Evolutionary conservation across 1,140 invertebrate species (phyloP), one percentile per base, ranked within the genome.

Genomic region (Lepeophtheirus salmonis): DNA sequence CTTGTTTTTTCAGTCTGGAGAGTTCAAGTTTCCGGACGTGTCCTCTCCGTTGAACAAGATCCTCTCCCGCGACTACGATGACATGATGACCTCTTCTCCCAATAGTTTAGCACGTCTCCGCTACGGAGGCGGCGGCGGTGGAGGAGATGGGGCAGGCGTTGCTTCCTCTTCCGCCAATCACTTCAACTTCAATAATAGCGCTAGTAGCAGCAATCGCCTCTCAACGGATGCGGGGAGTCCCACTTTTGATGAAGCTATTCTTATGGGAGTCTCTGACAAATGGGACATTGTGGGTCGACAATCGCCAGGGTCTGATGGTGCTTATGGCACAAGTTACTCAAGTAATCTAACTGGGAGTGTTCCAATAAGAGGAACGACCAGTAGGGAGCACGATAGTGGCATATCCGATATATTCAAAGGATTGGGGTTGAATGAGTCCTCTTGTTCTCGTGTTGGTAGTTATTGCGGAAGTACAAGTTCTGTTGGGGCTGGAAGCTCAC

Each of bases 251-350:
- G 74, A 76, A 62, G 67, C 69, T 60, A 66, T 71, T 18, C 64
- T 73, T 17, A 67, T 70, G 69, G 70, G 71, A 74, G 60, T 75
- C 72, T 1, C 72, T 77, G 64, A 78, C 78, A 17, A 75, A 76
- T 67, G 79, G 78, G 12, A 77, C 78, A 53, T 70, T 65, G 78
- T 75, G 57, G 71, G 78, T 50, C 79, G 78, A 51, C 18, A 30
- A 41, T 21, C 57, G 14, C 59, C 59, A 18, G 18, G 21, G 10
- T 61, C 59, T 17, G 59, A 61, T 54, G 59, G 17, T n/a, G 59
- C 41, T 10, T 61, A 61, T 30, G 59, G 59, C 17, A 54, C 59
- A 13, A 61, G 59, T 50, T 21, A 23, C 21, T 22, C 22, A 13
- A 61, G 59, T 30, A 3, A 14, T 14, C n/a, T 18, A 14, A 17